Base-by-base conservation (phyloP, 2,113 vertebrate genomes). In the Malurus elegans region DNA sequence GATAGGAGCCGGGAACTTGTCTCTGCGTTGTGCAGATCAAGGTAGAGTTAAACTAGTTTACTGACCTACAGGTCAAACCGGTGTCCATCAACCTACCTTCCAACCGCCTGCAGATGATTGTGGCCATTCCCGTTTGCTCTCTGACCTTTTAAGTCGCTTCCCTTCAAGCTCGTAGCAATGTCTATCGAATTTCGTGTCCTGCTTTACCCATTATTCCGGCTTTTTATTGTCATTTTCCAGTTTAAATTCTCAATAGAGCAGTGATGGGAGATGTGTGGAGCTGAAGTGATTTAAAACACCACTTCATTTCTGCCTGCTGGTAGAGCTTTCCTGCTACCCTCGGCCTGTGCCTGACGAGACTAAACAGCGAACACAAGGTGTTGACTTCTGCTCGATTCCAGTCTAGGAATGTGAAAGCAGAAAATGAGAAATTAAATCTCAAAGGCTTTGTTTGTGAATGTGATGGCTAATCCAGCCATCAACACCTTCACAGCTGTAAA, bases 51-150 rank as follows among this genome's bases (percentile, higher is more conserved):
- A 98, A 97, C 89, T 96, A 95, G 95, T 88, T 88, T 95, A 92
- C 90, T 98, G 97, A 98, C 98, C 98, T 36, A 25, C 66, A 73
- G 98, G 97, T 98, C 98, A 98, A 93, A 88, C 76, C 29, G 69
- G 92, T 95, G 88, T 97, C 79, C 95, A 96, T 98, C 95, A 97
- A 94, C 84, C 70, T 80, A 95, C 88, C 93, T 94, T 95, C 86
- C 87, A 81, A 91, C 91, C 51, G 88, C 82, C 75, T 62, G 84
- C 72, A 53, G 86, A 93, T 93, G 95, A 91, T 94, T 95, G 69
- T 76, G 73, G 69, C 86, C 71, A 42, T 79, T 93, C 79, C 84
- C 19, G 24, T 79, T 82, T 95, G 97, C 95, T 95, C 92, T 81
- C 95, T 96, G 96, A 97, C 92, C 94, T 93, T 94, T 97, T 96